A percentile compares a stretch with the other conserved stretches of the same genome.
phyloP scores from a whole-genome alignment of 64 coral and sea anemone genomes.

The Porites lutea region DNA sequence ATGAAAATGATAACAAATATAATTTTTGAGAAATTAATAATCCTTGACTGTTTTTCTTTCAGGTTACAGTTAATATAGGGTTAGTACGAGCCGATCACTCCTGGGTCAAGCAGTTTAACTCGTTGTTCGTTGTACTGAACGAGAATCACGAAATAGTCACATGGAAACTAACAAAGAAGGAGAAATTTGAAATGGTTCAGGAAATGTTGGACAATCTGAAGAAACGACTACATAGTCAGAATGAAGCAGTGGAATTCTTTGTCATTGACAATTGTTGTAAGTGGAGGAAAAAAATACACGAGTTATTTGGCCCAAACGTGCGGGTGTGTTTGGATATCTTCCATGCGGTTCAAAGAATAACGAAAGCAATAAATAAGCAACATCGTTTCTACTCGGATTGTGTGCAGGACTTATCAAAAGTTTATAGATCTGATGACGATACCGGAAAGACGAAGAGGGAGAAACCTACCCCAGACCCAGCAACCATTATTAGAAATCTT shows the following conservation, averaged over 20 bases:
- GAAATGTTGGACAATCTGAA: constrained; percentile 25
- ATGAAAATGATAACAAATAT: too few species aligned
- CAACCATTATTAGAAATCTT: constrained; percentile 10
- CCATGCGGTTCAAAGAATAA: constrained; percentile 35
- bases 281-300: constrained; percentile 11
- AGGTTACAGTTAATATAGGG: constrained; percentile 49
- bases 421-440: constrained; percentile 15
- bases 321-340: constrained; percentile 26
- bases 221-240: neutral
- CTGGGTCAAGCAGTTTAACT: constrained; percentile 38
- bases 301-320: constrained; percentile 18
- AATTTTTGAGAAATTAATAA: too few species aligned
- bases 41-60: too few species aligned
- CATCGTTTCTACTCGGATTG: constrained; percentile 16
- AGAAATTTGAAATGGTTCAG: constrained; percentile 50
- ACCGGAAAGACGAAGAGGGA: constrained; percentile 31
- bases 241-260: constrained; percentile 4
- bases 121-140: constrained; percentile 49
- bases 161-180: constrained; percentile 44
- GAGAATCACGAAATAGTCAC: constrained; percentile 37
- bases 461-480: neutral
- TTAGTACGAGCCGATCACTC: neutral
- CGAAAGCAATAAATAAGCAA: constrained; percentile 16
- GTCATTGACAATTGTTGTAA: constrained; percentile 51
- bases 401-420: neutral